Conservation (phyloP, 2,888 invertebrate genomes). For the Lysandra bellargus region DNA sequence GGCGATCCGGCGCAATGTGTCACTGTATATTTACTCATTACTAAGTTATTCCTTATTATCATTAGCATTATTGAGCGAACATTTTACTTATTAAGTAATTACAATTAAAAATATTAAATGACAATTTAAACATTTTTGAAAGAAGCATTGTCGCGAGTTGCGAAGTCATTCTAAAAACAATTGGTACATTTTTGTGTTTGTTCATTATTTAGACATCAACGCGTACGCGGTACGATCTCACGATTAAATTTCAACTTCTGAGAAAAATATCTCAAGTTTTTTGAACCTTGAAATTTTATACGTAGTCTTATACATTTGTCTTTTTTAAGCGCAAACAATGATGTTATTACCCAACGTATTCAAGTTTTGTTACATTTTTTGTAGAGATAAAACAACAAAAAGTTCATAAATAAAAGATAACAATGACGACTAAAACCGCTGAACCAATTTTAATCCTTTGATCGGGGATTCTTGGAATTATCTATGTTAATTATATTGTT, state of each 20-base stretch:
- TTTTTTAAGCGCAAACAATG: not conserved
- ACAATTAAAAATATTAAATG: not conserved
- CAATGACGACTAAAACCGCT: not conserved
- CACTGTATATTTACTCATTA: conserved; percentile 11
- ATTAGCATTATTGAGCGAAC: not conserved
- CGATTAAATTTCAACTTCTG: not conserved
- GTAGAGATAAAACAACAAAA: not conserved
- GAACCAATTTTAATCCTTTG: not conserved
- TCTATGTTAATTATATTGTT: too few species aligned
- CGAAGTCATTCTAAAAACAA: not conserved
- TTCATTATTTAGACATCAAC: conserved; percentile 24
- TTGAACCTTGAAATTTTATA: not conserved
- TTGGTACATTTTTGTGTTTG: not conserved
- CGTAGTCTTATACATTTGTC: not conserved
- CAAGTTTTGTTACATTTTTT: not conserved
- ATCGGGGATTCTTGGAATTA: too few species aligned
- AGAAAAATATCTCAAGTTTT: not conserved
- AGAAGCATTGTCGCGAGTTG: not conserved
- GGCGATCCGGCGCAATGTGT: conserved; percentile 11
- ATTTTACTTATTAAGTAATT: not conserved
- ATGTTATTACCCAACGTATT: not conserved
- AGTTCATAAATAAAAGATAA: not conserved
- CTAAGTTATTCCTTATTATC: not conserved
- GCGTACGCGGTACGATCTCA: not conserved
- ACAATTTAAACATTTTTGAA: not conserved